Conservation (phyloP, 2,888 invertebrate genomes). For the Spialia ferax region DNA sequence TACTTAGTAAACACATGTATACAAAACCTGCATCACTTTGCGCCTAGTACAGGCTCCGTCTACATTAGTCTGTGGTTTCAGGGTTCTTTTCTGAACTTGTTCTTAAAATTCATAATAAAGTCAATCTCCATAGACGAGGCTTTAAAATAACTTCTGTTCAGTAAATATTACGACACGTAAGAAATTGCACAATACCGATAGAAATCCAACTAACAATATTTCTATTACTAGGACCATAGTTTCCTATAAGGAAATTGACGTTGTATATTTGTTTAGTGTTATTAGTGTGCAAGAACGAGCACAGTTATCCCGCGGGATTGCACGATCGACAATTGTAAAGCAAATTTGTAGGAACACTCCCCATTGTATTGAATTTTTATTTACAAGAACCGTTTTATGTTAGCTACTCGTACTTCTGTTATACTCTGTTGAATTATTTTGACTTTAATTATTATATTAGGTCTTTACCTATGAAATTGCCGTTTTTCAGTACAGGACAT, state of each 20-base stretch:
- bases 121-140: neutral
- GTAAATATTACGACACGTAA: conserved; percentile 3
- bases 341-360: conserved; percentile 11
- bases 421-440: no score
- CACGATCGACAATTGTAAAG: conserved; percentile 12
- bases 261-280: conserved; percentile 27
- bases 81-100: no score
- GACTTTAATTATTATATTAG: no score
- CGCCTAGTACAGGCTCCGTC: no score
- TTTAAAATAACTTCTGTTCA: neutral
- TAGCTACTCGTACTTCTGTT: neutral
- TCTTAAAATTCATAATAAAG: no score
- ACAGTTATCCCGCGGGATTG: conserved; percentile 13
- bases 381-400: conserved; percentile 1
- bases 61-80: no score
- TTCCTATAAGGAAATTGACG: conserved; percentile 9
- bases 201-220: conserved; percentile 5
- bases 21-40: no score
- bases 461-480: no score
- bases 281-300: conserved; percentile 26
- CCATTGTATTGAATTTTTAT: conserved; percentile 20
- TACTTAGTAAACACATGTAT: no score
- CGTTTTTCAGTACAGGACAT: no score
- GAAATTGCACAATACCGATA: neutral
- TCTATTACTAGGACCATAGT: conserved; percentile 14